Conservation (phyloP, 2,797 vertebrate genomes). For the Botia almorhae region DNA sequence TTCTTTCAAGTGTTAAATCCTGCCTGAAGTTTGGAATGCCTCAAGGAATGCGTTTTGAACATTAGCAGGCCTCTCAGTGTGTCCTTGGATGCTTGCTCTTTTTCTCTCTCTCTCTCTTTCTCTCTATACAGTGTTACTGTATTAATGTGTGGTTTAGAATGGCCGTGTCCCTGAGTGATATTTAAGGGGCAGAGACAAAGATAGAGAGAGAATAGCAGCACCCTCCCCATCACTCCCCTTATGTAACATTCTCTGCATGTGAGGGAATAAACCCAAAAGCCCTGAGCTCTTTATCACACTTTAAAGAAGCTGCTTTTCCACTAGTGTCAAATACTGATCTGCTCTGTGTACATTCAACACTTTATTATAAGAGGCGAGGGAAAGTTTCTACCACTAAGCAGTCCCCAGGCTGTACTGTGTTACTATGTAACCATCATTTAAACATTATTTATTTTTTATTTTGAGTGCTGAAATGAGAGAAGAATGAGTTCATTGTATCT, state of each 20-base stretch:
- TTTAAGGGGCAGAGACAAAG: not conserved
- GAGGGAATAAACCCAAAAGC: conserved; percentile 28
- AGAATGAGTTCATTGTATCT: conserved; percentile 26
- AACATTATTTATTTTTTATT: not conserved
- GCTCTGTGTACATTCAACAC: conserved; percentile 18
- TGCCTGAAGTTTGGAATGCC: conserved; percentile 31
- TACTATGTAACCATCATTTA: not conserved
- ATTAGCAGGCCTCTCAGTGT: conserved; percentile 12
- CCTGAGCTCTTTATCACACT: conserved; percentile 11
- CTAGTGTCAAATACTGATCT: conserved; percentile 27
- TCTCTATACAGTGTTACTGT: no score
- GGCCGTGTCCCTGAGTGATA: not conserved
- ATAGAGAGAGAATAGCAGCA: conserved; percentile 21
- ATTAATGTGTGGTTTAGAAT: no score
- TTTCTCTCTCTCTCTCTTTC: conserved; percentile 5
- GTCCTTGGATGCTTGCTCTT: conserved; percentile 18
- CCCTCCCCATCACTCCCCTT: conserved; percentile 48
- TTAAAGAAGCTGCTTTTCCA: conserved; percentile 12
- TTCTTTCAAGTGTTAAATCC: conserved; percentile 46
- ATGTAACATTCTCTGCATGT: conserved; percentile 51
- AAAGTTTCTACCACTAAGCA: not conserved
- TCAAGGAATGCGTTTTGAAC: conserved; percentile 38
- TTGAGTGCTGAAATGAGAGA: not conserved
- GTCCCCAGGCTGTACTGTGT: not conserved
- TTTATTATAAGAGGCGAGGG: conserved; percentile 12